These are phyloP conservation scores for Chaetorhynchus papuensis DNA, from an alignment of 2,113 vertebrate species.

Conservation along the genomic window DNA sequence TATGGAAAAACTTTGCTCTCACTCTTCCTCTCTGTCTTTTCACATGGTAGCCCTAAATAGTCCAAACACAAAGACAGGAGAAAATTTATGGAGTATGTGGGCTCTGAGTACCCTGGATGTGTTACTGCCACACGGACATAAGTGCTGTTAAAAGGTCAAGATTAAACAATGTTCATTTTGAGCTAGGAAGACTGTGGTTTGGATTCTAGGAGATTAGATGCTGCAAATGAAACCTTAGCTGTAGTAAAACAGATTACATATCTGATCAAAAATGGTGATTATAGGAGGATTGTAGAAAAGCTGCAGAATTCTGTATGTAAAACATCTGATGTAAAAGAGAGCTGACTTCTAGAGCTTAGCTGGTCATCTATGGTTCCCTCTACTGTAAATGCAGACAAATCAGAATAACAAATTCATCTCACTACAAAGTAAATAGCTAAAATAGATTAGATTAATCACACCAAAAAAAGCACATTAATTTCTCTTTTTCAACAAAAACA, in stretches of 20 bases:
- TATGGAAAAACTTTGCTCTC: neutral
- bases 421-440: neutral
- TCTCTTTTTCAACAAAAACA: neutral
- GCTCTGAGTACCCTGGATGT: neutral
- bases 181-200: neutral
- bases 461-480: neutral
- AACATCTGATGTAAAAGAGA: neutral
- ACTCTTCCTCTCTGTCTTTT: neutral
- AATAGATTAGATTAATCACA: neutral
- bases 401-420: neutral
- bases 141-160: neutral
- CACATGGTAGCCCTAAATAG: neutral
- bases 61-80: neutral
- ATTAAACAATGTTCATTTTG: neutral
- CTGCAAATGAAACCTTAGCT: neutral
- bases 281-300: neutral
- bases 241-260: neutral
- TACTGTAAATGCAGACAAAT: neutral
- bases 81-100: neutral
- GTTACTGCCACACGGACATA: neutral
- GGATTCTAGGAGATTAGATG: neutral
- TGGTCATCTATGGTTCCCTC: neutral
- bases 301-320: neutral
- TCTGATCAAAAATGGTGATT: neutral
- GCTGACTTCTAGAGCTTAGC: neutral